Evolutionary conservation across 2,113 vertebrate genomes (phyloP), one percentile per base, ranked within the genome.

Genomic region (Brachypodius melanocephalos): DNA sequence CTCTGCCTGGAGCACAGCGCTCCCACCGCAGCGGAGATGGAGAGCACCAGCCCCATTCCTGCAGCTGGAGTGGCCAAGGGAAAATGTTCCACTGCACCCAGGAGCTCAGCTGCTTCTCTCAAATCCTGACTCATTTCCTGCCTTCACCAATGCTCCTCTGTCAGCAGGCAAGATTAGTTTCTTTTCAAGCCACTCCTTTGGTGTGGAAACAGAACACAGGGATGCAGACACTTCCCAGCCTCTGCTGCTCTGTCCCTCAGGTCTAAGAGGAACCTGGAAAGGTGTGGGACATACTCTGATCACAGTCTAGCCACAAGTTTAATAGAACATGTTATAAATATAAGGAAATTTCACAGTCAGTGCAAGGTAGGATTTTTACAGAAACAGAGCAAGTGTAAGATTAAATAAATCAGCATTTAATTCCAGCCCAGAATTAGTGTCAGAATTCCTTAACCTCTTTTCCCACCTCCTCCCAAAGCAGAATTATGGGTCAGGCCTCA

Each of bases 21-120:
- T 76, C 48, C 22, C 66, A 63, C 13, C 0, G 0, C 74, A 66
- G 57, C 0, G 2, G 57, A 49, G 80, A 45, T 31, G 59, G 43
- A 81, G 36, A 82, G 80, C 66, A 75, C 12, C 4, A 14, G 63
- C 19, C 26, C 11, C 5, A 16, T 9, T 8, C 55, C 66, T 55
- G 61, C 54, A 88, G 91, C 84, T 89, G 88, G 61, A 43, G 36
- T 14, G 43, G 57, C 22, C 45, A 49, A 59, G n/a, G 25, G 46
- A 93, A 82, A 65, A 88, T 24, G 14, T 85, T 88, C 80, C 40
- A 28, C 65, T 1, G 4, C 17, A 74, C 59, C 72, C 34, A 79
- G 72, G 83, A 84, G 51, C 57, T 90, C 90, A 92, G 76, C 36
- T 68, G 68, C 16, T 48, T 54, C 54, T 74, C 51, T 67, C 34